These are phyloP conservation scores for Monomorium pharaonis DNA, from an alignment of 1,140 invertebrate genomes.

Conservation along the genomic window DNA sequence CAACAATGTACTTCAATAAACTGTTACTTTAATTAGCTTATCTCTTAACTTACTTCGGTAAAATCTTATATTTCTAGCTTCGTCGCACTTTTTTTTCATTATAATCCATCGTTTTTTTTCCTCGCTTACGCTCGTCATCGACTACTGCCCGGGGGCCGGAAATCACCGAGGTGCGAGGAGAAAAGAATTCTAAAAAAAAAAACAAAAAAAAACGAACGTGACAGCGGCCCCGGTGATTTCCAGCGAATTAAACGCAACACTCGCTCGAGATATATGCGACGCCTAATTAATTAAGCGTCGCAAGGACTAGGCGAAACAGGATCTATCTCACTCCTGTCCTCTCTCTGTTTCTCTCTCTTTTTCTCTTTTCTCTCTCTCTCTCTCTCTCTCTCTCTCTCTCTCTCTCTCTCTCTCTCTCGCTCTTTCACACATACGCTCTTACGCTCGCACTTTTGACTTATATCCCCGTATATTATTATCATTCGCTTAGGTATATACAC, in stretches of 20 bases:
- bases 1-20: conserved; percentile 84
- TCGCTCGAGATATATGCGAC: conserved; percentile 34
- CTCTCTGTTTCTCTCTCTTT: neutral
- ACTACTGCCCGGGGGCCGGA: neutral
- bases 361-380: conserved; percentile 24
- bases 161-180: neutral
- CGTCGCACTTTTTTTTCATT: conserved; percentile 54
- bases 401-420: conserved; percentile 15
- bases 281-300: conserved; percentile 58
- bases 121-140: conserved; percentile 8
- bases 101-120: neutral
- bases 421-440: neutral
- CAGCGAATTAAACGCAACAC: conserved; percentile 27
- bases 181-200: no score
- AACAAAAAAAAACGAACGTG: conserved; percentile 21
- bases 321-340: conserved; percentile 33
- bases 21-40: conserved; percentile 78
- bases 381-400: conserved; percentile 18
- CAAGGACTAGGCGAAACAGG: conserved; percentile 61
- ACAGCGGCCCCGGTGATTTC: conserved; percentile 36
- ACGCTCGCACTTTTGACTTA: conserved; percentile 29
- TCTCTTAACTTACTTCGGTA: conserved; percentile 65
- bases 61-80: conserved; percentile 64
- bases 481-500: conserved; percentile 78
- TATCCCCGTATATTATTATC: conserved; percentile 59